Evolutionary conservation across 1,140 invertebrate species (phyloP).

Genomic region (Pristionchus pacificus): DNA sequence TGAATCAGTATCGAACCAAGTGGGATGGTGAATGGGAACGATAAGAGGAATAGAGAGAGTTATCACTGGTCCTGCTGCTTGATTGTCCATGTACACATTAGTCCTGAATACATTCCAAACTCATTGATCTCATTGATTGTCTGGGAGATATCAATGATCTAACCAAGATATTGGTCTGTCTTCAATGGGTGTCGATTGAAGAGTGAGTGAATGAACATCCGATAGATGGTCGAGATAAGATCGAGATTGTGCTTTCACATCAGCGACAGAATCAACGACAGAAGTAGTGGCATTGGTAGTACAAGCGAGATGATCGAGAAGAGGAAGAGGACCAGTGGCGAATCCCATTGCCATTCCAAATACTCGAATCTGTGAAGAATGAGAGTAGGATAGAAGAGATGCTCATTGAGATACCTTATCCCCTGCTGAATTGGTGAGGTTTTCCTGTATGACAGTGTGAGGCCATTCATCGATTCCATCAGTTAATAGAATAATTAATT

Average conservation of each 20-base stretch:
- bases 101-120: constrained; percentile 28
- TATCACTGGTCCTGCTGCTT: constrained; percentile 43
- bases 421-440: constrained; percentile 35
- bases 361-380: constrained; percentile 40
- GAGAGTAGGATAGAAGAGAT: not conserved
- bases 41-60: constrained; percentile 48
- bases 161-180: constrained; percentile 41
- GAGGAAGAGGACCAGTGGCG: constrained; percentile 44
- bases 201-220: constrained; percentile 23
- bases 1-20: constrained; percentile 7
- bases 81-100: constrained; percentile 52
- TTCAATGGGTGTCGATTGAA: constrained; percentile 19
- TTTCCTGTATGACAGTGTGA: constrained; percentile 35
- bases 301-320: constrained; percentile 45
- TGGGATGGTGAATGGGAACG: constrained; percentile 26
- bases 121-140: too few relatives aligned
- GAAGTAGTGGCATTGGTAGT: constrained; percentile 34
- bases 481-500: constrained; percentile 51
- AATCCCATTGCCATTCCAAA: constrained; percentile 55
- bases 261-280: constrained; percentile 48
- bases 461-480: constrained; percentile 57
- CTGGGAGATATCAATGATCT: too few relatives aligned
- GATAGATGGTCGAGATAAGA: constrained; percentile 37
- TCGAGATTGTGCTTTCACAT: constrained; percentile 48
- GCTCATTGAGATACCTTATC: constrained; percentile 34